Evolutionary conservation across 2,888 invertebrate species (phyloP), one percentile per base, ranked within the genome.

Genomic region (Diadromus collaris): DNA sequence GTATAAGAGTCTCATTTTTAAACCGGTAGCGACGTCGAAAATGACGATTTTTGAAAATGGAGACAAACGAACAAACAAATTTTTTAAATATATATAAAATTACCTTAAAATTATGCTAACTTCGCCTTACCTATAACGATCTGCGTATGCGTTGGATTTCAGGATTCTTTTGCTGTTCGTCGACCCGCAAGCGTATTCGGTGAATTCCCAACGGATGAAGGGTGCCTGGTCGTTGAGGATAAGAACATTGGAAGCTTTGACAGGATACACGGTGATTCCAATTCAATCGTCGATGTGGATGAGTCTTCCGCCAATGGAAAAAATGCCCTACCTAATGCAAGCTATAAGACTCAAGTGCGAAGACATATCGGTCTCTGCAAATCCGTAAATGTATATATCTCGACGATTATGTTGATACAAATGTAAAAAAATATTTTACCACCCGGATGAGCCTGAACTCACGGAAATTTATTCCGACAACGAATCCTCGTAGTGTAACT

Each of bases 301-400:
- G 6, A 86, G 86, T 2, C 88, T 95, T 6, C 91, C 92, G 0
- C 91, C 92, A 54, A 91, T 92, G 83, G 94, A 95, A 88, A 93
- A 93, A 83, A 93, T 94, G 79, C 94, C 94, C 0, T 95, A 93
- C 86, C 88, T 95, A 44, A 93, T 94, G 92, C 91, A 94, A 54
- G 92, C 93, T 88, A 91, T 95, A 89, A 88, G 92, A 90, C 68
- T 92, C 89, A 91, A 92, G 91, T 81, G 92, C 90, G 80, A 91
- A 90, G 86, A 92, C 34, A 19, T 76, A 44, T 80, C 79, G 24
- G 60, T 77, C 6, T 65, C 69, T 32, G 67, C 71, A 1, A 76
- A 69, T 51, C 75, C 41, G 38, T 81, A 69, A 76, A 38, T 60
- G 46, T 46, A 72, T 7, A 51, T 68, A 24, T 48, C 19, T 21